Evolutionary conservation across 2,888 invertebrate species (phyloP).

Genomic region (Eupsilia transversa): DNA sequence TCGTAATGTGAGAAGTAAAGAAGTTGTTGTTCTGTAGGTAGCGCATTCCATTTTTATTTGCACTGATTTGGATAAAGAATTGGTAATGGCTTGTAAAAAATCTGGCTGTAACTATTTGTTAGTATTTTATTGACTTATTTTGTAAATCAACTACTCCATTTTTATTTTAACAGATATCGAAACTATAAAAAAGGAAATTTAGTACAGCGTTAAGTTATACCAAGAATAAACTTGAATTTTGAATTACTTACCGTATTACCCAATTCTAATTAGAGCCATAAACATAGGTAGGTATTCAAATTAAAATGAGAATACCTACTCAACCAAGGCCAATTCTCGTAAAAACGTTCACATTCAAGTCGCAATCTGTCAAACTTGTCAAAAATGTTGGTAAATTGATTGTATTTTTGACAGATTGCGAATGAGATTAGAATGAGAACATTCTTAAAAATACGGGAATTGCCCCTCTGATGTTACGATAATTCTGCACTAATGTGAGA

Average conservation of each 20-base stretch:
- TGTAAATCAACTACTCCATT: background rate
- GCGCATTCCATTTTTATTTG: background rate
- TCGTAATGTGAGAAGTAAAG: slow-evolving; percentile 13
- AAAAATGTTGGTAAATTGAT: too few species aligned
- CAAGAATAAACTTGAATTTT: background rate
- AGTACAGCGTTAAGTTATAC: background rate
- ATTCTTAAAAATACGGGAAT: too few species aligned
- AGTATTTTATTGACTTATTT: background rate
- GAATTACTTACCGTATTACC: background rate
- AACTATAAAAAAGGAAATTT: background rate
- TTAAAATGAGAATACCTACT: background rate
- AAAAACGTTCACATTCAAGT: too few species aligned
- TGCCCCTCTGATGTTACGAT: background rate
- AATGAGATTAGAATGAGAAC: too few species aligned
- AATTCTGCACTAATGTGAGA: background rate
- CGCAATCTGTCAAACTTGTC: too few species aligned
- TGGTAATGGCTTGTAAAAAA: background rate
- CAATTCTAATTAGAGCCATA: background rate
- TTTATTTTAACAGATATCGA: background rate
- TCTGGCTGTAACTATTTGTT: background rate
- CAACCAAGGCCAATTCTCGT: too few species aligned
- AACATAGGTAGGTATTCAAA: background rate
- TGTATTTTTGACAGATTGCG: too few species aligned
- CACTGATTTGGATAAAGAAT: background rate
- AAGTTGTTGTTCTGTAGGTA: background rate